Base-by-base conservation (phyloP, 2,113 vertebrate genomes). In the Eublepharis macularius region DNA sequence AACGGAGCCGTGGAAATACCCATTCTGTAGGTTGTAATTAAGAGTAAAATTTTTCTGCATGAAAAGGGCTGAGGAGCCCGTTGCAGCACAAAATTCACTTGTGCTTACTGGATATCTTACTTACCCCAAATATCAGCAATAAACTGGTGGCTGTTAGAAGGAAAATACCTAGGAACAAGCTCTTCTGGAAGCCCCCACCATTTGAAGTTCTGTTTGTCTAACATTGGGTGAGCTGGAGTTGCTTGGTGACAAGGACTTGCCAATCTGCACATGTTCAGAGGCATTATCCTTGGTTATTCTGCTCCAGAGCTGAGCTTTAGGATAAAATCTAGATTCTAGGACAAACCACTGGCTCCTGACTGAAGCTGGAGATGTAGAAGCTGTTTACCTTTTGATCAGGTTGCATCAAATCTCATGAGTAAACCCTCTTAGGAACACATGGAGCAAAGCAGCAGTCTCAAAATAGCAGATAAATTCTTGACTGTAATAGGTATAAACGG, bases 381-480 rank as follows among this genome's bases (percentile, higher is more conserved):
- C 41, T 39, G 54, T 43, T 74, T 60, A 24, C 36, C 69, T 60
- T 74, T 63, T 75, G 82, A 82, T 90, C 69, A n/a, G 29, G 21
- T 36, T 94, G 86, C 89, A 84, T 90, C 92, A 92, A 87, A 87
- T 86, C 78, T 76, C 17, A 57, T 51, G 41, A 80, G 65, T n/a
- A 77, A 85, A 90, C 84, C 89, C 88, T 91, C 85, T 26, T 84
- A 90, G 21, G 90, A 70, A 74, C 69, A 39, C 85, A 24, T 36
- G 63, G 54, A 54, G 41, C 72, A 51, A 85, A 90, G 79, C 45
- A 75, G 80, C 86, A 84, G 74, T 54, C 89, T 90, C 86, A 88
- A 92, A 93, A 92, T 90, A 92, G 89, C 90, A 91, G 89, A 92
- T 76, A 73, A 90, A 92, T 92, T 83, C 88, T 79, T 91, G 76